phyloP scores from a whole-genome alignment of 2,888 invertebrate species.

The Villa cingulata region DNA sequence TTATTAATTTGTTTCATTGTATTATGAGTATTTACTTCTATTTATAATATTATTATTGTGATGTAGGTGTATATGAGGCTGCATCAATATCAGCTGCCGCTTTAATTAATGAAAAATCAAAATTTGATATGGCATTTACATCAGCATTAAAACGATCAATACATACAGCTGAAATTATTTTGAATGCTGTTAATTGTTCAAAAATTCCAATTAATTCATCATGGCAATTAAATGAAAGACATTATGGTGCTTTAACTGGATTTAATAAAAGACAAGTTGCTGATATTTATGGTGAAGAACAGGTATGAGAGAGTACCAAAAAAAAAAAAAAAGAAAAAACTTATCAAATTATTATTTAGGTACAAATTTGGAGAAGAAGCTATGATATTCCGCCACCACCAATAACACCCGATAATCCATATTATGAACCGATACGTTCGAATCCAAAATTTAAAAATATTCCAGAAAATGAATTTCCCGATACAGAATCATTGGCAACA shows the following conservation, averaged over 20 bases:
- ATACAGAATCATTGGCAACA: conserved; percentile 67
- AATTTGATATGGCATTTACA: conserved; percentile 69
- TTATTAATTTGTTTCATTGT: neutral
- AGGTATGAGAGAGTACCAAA: conserved; percentile 37
- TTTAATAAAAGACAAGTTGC: conserved; percentile 75
- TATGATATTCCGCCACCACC: conserved; percentile 71
- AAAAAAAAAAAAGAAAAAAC: neutral
- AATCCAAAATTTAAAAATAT: conserved; percentile 59
- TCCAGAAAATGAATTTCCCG: conserved; percentile 63
- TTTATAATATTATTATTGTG: too few relatives aligned
- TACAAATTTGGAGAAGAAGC: conserved; percentile 74
- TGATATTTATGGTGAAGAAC: conserved; percentile 70
- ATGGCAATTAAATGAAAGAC: conserved; percentile 78
- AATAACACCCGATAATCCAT: conserved; percentile 61
- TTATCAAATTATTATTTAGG: conserved; percentile 33
- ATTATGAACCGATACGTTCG: conserved; percentile 59
- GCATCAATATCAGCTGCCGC: conserved; percentile 46
- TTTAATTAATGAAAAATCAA: conserved; percentile 50
- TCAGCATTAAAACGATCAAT: conserved; percentile 68
- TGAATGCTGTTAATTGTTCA: conserved; percentile 52
- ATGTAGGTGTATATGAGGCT: conserved; percentile 21
- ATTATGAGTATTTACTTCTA: too few relatives aligned
- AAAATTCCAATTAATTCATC: conserved; percentile 54
- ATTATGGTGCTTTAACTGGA: conserved; percentile 77
- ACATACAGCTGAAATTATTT: conserved; percentile 53